These are phyloP conservation scores for Bombus ignitus DNA, from an alignment of 1,140 invertebrate genomes.

Conservation along the genomic window DNA sequence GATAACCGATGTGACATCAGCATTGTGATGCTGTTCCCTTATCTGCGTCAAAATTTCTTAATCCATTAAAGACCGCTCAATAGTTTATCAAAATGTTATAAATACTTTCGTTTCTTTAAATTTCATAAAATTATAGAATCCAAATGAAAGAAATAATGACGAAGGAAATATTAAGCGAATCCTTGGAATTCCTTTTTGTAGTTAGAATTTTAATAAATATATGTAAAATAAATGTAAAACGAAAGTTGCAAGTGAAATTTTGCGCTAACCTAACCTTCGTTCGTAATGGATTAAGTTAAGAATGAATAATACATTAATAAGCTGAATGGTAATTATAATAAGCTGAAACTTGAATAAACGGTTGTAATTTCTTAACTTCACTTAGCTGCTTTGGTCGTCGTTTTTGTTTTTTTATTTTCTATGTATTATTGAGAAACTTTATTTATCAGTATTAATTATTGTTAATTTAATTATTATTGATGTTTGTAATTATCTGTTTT, in stretches of 20 bases:
- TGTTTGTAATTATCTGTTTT: not conserved
- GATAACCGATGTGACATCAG: not conserved
- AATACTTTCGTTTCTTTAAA: not conserved
- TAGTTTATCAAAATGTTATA: not conserved
- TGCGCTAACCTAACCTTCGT: too few species aligned
- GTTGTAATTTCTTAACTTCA: too few species aligned
- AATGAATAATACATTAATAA: too few species aligned
- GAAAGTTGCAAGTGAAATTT: not conserved
- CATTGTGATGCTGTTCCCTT: not conserved
- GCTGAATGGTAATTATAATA: too few species aligned
- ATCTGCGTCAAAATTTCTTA: not conserved
- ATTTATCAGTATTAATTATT: not conserved
- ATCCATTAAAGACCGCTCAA: not conserved
- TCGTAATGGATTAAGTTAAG: too few species aligned
- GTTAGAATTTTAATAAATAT: not conserved
- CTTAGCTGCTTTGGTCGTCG: too few species aligned
- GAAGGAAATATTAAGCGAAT: not conserved
- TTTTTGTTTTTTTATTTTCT: too few species aligned
- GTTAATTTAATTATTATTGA: not conserved
- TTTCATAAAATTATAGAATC: not conserved
- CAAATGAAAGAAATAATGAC: not conserved
- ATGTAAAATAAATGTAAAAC: not conserved
- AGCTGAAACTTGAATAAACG: too few species aligned
- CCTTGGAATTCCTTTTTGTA: not conserved
- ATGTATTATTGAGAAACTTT: too few species aligned